Conservation (phyloP, 2,888 invertebrate genomes). For the Heliconius hortense region DNA sequence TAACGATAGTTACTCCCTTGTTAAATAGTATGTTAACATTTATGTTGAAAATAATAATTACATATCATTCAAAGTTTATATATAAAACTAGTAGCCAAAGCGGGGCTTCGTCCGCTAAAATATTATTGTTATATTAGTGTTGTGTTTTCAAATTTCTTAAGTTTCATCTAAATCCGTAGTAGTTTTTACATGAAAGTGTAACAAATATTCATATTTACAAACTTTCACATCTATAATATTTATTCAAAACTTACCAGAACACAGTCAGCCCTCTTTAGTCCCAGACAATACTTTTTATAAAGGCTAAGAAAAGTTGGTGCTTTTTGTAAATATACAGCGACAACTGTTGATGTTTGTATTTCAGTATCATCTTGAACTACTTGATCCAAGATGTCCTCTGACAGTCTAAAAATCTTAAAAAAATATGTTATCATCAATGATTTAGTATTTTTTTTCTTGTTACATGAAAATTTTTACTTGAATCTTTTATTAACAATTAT, state of each 20-base stretch:
- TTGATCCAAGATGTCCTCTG: slow-evolving; percentile 91
- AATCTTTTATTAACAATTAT: too few species aligned
- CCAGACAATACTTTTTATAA: slow-evolving; percentile 91
- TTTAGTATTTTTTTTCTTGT: not conserved
- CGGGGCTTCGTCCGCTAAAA: too few species aligned
- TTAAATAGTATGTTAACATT: too few species aligned
- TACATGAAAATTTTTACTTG: too few species aligned
- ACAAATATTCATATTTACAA: not conserved
- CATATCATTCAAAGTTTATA: too few species aligned
- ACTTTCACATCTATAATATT: not conserved
- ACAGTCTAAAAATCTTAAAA: slow-evolving; percentile 85
- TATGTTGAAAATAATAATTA: too few species aligned
- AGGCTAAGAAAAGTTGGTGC: slow-evolving; percentile 88
- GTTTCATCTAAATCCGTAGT: too few species aligned
- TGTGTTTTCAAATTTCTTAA: too few species aligned
- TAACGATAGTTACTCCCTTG: too few species aligned
- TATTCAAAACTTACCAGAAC: slow-evolving; percentile 82
- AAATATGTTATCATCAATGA: not conserved
- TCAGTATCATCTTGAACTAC: slow-evolving; percentile 88
- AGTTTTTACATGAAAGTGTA: too few species aligned
- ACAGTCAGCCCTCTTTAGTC: slow-evolving; percentile 92
- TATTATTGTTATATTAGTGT: too few species aligned
- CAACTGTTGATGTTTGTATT: slow-evolving; percentile 84
- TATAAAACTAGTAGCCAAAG: too few species aligned
- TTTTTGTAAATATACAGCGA: slow-evolving; percentile 87